Evolutionary conservation across 2,113 vertebrate genomes (phyloP), one percentile per base, ranked within the genome.

Genomic region (Lontra canadensis): DNA sequence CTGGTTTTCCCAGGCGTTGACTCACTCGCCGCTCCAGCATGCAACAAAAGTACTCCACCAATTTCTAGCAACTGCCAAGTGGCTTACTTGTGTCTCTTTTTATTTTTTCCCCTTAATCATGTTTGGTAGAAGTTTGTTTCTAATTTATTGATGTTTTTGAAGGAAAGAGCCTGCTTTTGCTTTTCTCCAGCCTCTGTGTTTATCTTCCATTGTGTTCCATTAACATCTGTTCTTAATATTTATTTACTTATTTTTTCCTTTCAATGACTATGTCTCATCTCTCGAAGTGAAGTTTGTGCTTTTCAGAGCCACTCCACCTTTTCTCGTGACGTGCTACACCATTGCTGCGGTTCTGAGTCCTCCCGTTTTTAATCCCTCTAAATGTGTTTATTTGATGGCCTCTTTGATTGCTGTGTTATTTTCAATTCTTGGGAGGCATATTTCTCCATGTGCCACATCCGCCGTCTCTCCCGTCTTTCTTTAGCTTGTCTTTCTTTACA

Each of bases 341-440:
- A 65, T 18, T 23, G 9, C 63, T 34, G 3, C 47, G 36, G n/a
- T 90, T 86, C 74, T 7, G 29, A 23, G 44, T 31, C 84, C 73
- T 95, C 86, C 74, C 18, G 12, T 12, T 67, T 87, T 95, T 87
- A 83, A 96, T 97, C 87, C 55, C 69, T 92, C 63, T 49, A 47
- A 80, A 57, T 73, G 57, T 94, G 34, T 94, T 96, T 92, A 91
- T 87, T 97, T 96, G 80, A 73, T 34, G 67, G 42, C 71, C 76
- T 91, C 94, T 88, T 47, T 39, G 71, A 82, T 94, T 78, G 44
- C 52, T 96, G 89, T 59, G 80, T 95, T 94, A 71, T 88, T 92
- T 96, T 87, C 76, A 44, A 0, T 88, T 57, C 90, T 90, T 65
- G 36, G 47, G 63, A 94, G 47, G 67, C 8, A 0, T 36, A 21